phyloP scores from a whole-genome alignment of 2,113 vertebrate genomes.

The Rhynchopsitta pachyrhyncha region DNA sequence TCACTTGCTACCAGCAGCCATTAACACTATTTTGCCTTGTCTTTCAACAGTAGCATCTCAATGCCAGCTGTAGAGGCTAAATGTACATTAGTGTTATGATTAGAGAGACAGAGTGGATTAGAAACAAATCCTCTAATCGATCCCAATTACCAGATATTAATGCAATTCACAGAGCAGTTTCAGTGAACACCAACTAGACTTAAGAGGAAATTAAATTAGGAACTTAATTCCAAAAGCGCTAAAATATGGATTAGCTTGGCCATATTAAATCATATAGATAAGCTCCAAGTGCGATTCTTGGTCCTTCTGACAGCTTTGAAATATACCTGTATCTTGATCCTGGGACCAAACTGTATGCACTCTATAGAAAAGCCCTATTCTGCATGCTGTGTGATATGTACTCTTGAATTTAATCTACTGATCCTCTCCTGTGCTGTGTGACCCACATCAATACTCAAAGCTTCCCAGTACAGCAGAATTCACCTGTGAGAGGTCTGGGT shows the following conservation, averaged over 20 bases:
- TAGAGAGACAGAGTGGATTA: not conserved
- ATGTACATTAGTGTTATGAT: not conserved
- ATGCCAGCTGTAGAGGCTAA: not conserved
- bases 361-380: not conserved
- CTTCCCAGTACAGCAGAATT: not conserved
- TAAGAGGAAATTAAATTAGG: not conserved
- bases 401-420: not conserved
- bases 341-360: rapidly evolving
- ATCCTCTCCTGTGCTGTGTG: not conserved
- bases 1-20: rapidly evolving
- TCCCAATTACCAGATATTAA: not conserved
- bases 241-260: rapidly evolving
- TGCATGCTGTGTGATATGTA: rapidly evolving
- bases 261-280: rapidly evolving
- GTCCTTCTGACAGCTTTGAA: not conserved
- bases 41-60: not conserved
- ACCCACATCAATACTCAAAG: not conserved
- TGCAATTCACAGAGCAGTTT: not conserved
- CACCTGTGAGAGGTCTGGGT: too few relatives aligned
- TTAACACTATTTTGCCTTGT: not conserved
- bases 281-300: not conserved
- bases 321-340: not conserved
- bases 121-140: not conserved
- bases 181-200: not conserved
- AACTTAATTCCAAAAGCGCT: not conserved